phyloP scores from a whole-genome alignment of 64 coral and sea anemone genomes.

The Montipora sp. region DNA sequence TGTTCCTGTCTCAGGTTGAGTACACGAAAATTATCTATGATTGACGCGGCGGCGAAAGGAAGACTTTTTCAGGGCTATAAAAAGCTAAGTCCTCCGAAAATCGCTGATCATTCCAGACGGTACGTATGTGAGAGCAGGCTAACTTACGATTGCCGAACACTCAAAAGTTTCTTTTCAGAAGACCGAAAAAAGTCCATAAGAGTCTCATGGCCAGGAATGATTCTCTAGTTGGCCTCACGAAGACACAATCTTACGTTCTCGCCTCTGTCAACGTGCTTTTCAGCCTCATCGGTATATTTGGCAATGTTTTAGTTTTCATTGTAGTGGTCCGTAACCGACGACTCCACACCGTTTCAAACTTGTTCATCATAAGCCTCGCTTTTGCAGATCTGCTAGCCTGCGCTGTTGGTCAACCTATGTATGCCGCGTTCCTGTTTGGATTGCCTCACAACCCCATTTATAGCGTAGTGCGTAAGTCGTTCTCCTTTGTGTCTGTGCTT shows the following conservation, averaged over 20 bases:
- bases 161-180: not conserved
- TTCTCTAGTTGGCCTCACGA: not conserved
- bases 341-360: slow-evolving; percentile 83
- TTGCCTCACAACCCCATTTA: slow-evolving; percentile 32
- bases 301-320: slow-evolving; percentile 83
- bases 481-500: slow-evolving; percentile 88
- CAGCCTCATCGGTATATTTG: slow-evolving; percentile 73
- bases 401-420: slow-evolving; percentile 85
- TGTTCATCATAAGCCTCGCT: slow-evolving; percentile 88
- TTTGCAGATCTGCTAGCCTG: slow-evolving; percentile 88
- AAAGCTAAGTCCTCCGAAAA: not conserved
- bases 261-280: slow-evolving; percentile 84
- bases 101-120: not conserved
- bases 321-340: slow-evolving; percentile 54
- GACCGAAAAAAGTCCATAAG: not conserved
- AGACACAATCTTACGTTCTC: not conserved
- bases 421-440: slow-evolving; percentile 74
- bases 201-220: not conserved
- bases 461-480: slow-evolving; percentile 56
- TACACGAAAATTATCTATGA: not conserved
- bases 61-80: not conserved
- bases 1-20: not conserved
- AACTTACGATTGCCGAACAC: not conserved
- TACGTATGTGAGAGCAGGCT: not conserved
- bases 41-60: not conserved